Evolutionary conservation across 2,888 invertebrate species (phyloP), one percentile per base, ranked within the genome.

Genomic region (Metacarcinus magister): DNA sequence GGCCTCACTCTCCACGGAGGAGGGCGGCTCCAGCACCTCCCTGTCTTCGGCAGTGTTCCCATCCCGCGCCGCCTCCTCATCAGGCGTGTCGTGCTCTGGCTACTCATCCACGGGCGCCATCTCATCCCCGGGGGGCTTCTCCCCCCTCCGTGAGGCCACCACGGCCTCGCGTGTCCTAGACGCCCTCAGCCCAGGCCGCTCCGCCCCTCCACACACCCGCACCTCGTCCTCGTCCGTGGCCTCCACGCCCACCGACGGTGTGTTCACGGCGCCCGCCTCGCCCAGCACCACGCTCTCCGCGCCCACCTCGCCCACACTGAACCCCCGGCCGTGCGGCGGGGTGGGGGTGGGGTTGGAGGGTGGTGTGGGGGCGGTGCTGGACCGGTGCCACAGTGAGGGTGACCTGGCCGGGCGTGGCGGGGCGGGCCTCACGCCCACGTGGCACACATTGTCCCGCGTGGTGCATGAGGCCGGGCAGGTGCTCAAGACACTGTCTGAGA

Each of bases 401-500:
- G 96, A 95, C 39, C 44, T 96, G n/a, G 46, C 67, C 2, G 60
- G 39, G 93, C 67, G 39, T 54, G 95, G 92, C n/a, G 96, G 94
- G 13, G 28, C 94, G 43, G 93, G 93, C 39, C 46, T 90, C 23
- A 93, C 91, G n/a, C 46, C 91, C 32, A 95, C 96, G 8, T 96
- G 95, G 95, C 43, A 82, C 4, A 91, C 93, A 2, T 87, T 96
- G n/a, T 96, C 96, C 43, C 89, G 44, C n/a, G 96, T 96, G 2
- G 95, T 96, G 95, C 75, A 94, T 43, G 96, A 96, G 91, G 96
- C 96, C 28, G 96, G 96, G 10, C 94, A 95, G 28, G 94, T 96
- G n/a, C 87, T 96, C 39, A 96, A 95, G 75, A 96, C 96, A 23
- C 93, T 96, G 7, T 96, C 96, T 10, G 96, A 96, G 67, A 96